These are phyloP conservation scores for Eutrigla gurnardus DNA, from an alignment of 2,797 vertebrate genomes.

Conservation along the genomic window DNA sequence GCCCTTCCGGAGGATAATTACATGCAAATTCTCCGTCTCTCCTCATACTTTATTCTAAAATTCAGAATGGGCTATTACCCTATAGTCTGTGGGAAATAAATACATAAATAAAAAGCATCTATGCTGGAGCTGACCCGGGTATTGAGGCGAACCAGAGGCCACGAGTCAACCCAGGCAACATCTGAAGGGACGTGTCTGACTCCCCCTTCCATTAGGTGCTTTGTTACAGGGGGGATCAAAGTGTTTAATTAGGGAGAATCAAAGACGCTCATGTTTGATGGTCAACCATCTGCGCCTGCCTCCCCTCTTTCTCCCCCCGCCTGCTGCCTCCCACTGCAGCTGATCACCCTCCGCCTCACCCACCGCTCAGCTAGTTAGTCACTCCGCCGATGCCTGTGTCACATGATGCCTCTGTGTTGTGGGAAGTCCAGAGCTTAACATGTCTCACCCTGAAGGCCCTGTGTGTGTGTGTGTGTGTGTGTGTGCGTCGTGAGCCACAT, in stretches of 20 bases:
- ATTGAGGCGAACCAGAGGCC: conserved; percentile 50
- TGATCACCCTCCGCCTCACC: conserved; percentile 55
- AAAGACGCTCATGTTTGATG: conserved; percentile 81
- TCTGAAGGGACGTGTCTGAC: conserved; percentile 71
- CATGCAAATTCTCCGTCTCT: conserved; percentile 65
- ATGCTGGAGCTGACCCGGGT: conserved; percentile 52
- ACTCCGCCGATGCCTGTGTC: conserved; percentile 51
- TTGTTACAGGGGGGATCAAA: conserved; percentile 83
- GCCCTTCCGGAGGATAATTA: conserved; percentile 65
- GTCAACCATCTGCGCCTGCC: conserved; percentile 82
- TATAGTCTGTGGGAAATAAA: conserved; percentile 36
- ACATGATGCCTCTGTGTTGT: conserved; percentile 41
- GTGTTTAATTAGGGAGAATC: conserved; percentile 85
- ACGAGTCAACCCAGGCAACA: conserved; percentile 58
- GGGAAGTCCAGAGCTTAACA: conserved; percentile 3
- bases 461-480: conserved; percentile 44
- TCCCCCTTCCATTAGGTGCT: conserved; percentile 82
- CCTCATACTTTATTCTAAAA: conserved; percentile 46
- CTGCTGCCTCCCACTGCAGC: conserved; percentile 62
- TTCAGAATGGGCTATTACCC: conserved; percentile 39
- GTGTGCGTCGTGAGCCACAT: conserved; percentile 70
- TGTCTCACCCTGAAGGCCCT: background rate
- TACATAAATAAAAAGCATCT: conserved; percentile 26
- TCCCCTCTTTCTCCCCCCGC: conserved; percentile 29
- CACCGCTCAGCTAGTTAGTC: conserved; percentile 54